Percentiles rank a stretch among this genome's conserved stretches.
phyloP scores from a whole-genome alignment of 2,888 invertebrate species.

The Pseudoips prasinana region DNA sequence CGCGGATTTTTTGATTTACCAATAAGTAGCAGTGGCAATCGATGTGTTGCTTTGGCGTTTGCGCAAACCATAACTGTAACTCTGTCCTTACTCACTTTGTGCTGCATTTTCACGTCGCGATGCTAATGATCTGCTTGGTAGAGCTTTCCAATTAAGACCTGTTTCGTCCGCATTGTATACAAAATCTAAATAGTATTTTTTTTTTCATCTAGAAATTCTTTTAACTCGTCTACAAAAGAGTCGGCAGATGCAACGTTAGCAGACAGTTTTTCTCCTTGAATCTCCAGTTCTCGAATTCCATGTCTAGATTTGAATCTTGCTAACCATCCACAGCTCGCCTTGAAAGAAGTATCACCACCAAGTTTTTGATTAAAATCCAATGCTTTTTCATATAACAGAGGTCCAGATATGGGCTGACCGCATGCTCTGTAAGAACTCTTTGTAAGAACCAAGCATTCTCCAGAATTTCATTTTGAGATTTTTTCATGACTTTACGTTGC shows the following conservation, averaged over 20 bases:
- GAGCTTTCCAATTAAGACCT: constrained; percentile 32
- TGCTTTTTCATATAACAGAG: constrained; percentile 33
- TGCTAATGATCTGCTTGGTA: constrained; percentile 28
- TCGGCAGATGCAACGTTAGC: constrained; percentile 20
- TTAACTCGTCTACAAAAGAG: constrained; percentile 18
- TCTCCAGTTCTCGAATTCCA: constrained; percentile 16
- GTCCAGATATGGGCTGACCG: constrained; percentile 29
- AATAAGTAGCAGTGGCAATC: constrained; percentile 23
- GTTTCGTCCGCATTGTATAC: constrained; percentile 9
- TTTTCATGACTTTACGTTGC: constrained; percentile 32
- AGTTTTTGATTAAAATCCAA: constrained; percentile 29
- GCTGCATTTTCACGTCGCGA: constrained; percentile 24
- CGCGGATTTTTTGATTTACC: constrained; percentile 18
- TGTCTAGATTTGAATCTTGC: constrained; percentile 31
- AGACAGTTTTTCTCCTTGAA: constrained; percentile 8
- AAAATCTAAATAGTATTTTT: too few species aligned
- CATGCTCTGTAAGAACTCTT: constrained; percentile 26
- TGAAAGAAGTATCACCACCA: constrained; percentile 28
- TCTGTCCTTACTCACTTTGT: constrained; percentile 22
- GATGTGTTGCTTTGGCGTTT: constrained; percentile 22
- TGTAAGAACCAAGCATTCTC: constrained; percentile 34
- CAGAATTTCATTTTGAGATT: constrained; percentile 31
- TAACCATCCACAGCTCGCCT: constrained; percentile 33
- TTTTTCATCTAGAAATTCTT: constrained; percentile 6
- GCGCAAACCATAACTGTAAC: constrained; percentile 23